phyloP scores from a whole-genome alignment of 2,888 invertebrate species.

The Dendrolimus houi region DNA sequence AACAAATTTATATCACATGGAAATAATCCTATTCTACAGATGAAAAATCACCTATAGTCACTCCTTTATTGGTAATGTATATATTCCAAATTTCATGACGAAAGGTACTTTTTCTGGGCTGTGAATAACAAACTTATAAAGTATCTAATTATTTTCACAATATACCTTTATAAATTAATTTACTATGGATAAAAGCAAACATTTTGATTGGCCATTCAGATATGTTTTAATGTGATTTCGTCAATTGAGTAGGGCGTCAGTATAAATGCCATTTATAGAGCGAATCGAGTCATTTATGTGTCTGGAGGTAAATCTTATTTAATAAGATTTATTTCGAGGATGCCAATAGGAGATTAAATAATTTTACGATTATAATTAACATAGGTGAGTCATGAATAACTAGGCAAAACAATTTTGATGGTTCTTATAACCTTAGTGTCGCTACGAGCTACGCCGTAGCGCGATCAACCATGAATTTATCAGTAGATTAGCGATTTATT shows the following conservation, averaged over 20 bases:
- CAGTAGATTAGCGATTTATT: constrained; percentile 27
- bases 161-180: too few relatives aligned
- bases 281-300: neutral
- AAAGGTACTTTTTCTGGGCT: too few relatives aligned
- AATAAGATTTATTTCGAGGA: neutral
- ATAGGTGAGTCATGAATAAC: too few relatives aligned
- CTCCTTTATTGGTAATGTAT: too few relatives aligned
- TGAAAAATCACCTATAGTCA: too few relatives aligned
- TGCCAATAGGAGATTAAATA: neutral
- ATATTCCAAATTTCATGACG: too few relatives aligned
- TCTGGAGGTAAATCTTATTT: neutral
- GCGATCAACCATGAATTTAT: constrained; percentile 20
- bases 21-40: too few relatives aligned
- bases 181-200: neutral
- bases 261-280: neutral
- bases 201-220: neutral
- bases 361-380: neutral
- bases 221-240: neutral
- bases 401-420: too few relatives aligned
- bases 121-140: too few relatives aligned
- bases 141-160: too few relatives aligned
- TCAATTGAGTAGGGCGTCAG: neutral
- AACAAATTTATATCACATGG: too few relatives aligned
- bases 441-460: constrained; percentile 15
- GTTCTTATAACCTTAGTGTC: neutral